A percentile compares a stretch with the other conserved stretches of the same genome.
Conservation (phyloP, 1,140 invertebrate species). For the Aphaenogaster ashmeadi region DNA sequence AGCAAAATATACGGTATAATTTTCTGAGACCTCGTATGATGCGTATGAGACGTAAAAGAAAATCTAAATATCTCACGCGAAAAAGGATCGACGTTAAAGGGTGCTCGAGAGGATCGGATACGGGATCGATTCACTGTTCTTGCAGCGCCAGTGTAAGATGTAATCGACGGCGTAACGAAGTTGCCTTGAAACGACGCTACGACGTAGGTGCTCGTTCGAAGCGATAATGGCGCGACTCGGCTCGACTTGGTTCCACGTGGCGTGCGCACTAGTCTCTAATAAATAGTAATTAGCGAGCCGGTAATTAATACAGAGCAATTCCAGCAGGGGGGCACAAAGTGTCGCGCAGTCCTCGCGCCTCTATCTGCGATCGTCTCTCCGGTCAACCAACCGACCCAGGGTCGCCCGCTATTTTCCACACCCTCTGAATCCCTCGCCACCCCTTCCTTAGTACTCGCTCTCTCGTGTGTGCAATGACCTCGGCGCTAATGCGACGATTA, state of each 20-base stretch:
- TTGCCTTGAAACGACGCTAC: constrained; percentile 25
- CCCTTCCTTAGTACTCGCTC: too few relatives aligned
- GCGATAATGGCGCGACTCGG: constrained; percentile 40
- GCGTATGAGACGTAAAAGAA: not conserved
- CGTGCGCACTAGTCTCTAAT: constrained; percentile 70
- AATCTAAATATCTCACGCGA: not conserved
- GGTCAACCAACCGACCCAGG: constrained; percentile 20
- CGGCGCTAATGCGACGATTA: constrained; percentile 69
- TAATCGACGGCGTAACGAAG: constrained; percentile 58
- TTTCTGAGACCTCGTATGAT: not conserved
- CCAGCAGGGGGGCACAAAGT: constrained; percentile 9
- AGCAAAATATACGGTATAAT: not conserved
- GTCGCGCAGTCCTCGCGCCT: constrained; percentile 6
- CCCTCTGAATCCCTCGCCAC: not conserved
- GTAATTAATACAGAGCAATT: constrained; percentile 76
- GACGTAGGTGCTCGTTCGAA: constrained; percentile 33
- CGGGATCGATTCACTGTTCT: constrained; percentile 37
- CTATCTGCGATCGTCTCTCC: constrained; percentile 33
- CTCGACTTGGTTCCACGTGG: constrained; percentile 21
- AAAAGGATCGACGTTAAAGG: constrained; percentile 24
- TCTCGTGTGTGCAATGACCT: constrained; percentile 33
- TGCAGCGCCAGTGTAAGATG: constrained; percentile 20
- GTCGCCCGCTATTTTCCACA: not conserved
- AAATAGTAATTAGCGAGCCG: constrained; percentile 77
- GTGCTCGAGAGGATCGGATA: constrained; percentile 20